Base-by-base conservation (phyloP, 1,140 invertebrate genomes). In the Saccostrea glomerata region DNA sequence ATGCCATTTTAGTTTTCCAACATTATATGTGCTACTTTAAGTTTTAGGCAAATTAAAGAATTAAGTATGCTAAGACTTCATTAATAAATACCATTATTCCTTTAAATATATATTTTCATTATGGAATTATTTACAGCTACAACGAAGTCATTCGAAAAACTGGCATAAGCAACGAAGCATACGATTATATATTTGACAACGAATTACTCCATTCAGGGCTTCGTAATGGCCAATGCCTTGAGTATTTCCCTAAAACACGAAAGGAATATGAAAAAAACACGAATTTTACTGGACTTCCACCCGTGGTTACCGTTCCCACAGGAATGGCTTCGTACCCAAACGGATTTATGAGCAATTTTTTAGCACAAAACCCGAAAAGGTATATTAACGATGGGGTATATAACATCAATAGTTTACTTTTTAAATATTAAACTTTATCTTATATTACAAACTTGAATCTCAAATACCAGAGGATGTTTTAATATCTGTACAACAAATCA, bases 311-410 rank as follows among this genome's bases (percentile, higher is more conserved):
- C 7, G 23, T 84, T n/a, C 20, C 40, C 40, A 54, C 36, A 55
- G 82, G 40, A 20, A 55, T 84, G 82, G 47, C 47, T 25, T 84
- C 82, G 7, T 84, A n/a, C 17, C 82, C 82, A 54, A 55, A n/a
- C 3, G 82, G 11, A n/a, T 84, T 84, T 54, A n/a, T 84, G 82
- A 54, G 40, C 5, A 12, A 23, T 17, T 84, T 83, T 84, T 20
- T 54, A 20, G 7, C 30, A 23, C 20, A 36, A 15, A 84, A 56
- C 54, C 82, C 82, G 2, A 30, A 1, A 9, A 84, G 82, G 82
- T 84, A 83, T 20, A 60, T 20, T 17, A 20, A 60, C 58, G 15
- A 20, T 20, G 0, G 20, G 13, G 13, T 60, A 63, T 63, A 6
- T 20, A 17, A 63, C 13, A 63, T 63, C 17, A 20, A 63, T n/a